A percentile compares a stretch with the other conserved stretches of the same genome.
Evolutionary conservation across 2,797 vertebrate species (phyloP).

Genomic region (Alauda arvensis): DNA sequence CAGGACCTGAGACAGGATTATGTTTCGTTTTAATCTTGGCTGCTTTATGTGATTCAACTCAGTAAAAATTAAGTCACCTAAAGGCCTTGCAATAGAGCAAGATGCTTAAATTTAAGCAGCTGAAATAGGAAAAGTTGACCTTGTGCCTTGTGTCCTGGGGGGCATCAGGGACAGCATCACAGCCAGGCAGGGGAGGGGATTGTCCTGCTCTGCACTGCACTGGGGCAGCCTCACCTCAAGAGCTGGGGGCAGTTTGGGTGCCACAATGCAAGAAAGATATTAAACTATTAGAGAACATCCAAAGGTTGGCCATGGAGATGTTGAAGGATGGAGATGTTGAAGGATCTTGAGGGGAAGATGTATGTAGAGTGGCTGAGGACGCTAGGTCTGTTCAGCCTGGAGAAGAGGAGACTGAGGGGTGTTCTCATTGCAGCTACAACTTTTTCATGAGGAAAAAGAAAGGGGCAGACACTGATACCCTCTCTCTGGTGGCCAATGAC

Average conservation of each 20-base stretch:
- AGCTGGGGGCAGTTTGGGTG: background rate
- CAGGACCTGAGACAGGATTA: background rate
- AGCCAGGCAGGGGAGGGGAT: background rate
- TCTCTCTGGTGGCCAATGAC: background rate
- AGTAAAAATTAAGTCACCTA: background rate
- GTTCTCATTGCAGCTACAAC: background rate
- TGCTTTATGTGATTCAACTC: background rate
- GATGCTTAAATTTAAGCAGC: background rate
- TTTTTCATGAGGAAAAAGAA: background rate
- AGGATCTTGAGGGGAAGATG: background rate
- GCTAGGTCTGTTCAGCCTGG: background rate
- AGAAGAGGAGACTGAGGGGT: background rate
- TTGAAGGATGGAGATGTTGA: background rate
- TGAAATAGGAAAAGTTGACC: background rate
- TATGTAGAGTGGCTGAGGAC: background rate
- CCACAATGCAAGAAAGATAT: background rate
- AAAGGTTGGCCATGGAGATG: background rate
- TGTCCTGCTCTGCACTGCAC: background rate
- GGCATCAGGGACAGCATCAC: background rate
- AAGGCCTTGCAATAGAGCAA: background rate
- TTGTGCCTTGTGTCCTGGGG: background rate
- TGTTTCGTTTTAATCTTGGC: background rate
- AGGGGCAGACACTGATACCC: background rate
- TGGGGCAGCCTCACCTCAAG: accelerated
- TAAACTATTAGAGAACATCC: background rate